A percentile compares a stretch with the other conserved stretches of the same genome.
Conservation (phyloP, 2,113 vertebrate species). For the Calidris pugnax region DNA sequence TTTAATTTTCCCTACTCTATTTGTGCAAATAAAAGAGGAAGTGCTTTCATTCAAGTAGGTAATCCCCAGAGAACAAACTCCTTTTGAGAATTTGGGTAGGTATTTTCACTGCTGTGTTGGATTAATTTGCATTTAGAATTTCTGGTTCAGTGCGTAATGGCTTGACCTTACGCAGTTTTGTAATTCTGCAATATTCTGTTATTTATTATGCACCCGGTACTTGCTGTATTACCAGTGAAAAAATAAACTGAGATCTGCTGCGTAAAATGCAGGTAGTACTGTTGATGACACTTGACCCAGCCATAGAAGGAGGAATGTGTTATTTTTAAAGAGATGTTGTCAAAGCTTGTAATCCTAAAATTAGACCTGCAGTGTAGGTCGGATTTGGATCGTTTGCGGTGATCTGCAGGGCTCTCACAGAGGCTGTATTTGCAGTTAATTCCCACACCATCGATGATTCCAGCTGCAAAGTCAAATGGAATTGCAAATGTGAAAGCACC, state of each 20-base stretch:
- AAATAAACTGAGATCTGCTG: not conserved
- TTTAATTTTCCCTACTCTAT: not conserved
- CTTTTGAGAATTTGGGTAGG: not conserved
- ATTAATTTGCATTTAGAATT: conserved; percentile 45
- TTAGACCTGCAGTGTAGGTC: not conserved
- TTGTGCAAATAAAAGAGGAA: not conserved
- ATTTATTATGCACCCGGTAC: not conserved
- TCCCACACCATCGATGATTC: not conserved
- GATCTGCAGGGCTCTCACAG: not conserved
- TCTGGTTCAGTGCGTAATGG: not conserved
- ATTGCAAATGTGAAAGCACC: not conserved
- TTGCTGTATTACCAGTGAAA: not conserved
- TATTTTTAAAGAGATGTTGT: conserved; percentile 45
- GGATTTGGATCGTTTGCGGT: not conserved
- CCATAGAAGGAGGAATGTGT: not conserved
- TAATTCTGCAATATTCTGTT: not conserved
- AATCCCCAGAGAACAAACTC: not conserved
- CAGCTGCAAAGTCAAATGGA: not conserved
- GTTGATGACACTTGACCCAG: not conserved
- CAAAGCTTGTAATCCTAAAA: conserved; percentile 49
- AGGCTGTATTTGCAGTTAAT: not conserved
- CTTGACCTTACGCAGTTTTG: not conserved
- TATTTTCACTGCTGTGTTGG: not conserved
- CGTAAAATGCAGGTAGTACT: not conserved
- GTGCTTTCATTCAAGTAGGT: not conserved